phyloP scores from a whole-genome alignment of 1,140 invertebrate genomes.

The Bombus picipes region DNA sequence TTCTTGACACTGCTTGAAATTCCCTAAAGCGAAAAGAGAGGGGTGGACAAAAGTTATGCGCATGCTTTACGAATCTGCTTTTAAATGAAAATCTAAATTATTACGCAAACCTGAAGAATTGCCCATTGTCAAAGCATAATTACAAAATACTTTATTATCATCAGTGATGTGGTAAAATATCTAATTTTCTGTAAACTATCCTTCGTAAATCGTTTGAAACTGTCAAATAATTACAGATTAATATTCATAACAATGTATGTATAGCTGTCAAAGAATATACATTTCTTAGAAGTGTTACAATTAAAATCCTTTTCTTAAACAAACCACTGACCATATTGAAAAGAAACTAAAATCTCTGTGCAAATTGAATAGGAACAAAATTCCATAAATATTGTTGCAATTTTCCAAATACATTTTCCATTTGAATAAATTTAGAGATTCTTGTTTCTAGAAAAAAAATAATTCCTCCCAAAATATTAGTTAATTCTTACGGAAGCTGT shows the following conservation, averaged over 20 bases:
- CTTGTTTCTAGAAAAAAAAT: not conserved
- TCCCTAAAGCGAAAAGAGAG: conserved; percentile 28
- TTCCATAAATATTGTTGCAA: not conserved
- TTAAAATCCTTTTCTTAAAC: not conserved
- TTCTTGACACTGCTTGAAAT: conserved; percentile 37
- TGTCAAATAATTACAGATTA: not conserved
- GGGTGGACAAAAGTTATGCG: conserved; percentile 22
- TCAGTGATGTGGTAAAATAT: not conserved
- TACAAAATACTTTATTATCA: not conserved
- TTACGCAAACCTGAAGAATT: conserved; percentile 3
- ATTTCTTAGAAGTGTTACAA: not conserved
- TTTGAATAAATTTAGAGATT: not conserved
- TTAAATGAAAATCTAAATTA: conserved; percentile 19
- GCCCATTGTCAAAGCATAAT: not conserved
- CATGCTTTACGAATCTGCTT: conserved; percentile 39
- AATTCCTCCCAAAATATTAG: not conserved
- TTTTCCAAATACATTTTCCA: not conserved
- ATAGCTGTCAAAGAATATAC: not conserved
- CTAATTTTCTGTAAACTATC: not conserved
- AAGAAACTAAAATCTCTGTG: no score
- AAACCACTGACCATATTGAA: not conserved
- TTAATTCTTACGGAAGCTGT: not conserved
- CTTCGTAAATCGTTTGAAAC: not conserved
- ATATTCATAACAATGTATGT: not conserved
- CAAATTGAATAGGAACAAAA: not conserved